These are phyloP conservation scores for Caenorhabditis angaria DNA, from an alignment of 2,888 invertebrate genomes.

Conservation along the genomic window DNA sequence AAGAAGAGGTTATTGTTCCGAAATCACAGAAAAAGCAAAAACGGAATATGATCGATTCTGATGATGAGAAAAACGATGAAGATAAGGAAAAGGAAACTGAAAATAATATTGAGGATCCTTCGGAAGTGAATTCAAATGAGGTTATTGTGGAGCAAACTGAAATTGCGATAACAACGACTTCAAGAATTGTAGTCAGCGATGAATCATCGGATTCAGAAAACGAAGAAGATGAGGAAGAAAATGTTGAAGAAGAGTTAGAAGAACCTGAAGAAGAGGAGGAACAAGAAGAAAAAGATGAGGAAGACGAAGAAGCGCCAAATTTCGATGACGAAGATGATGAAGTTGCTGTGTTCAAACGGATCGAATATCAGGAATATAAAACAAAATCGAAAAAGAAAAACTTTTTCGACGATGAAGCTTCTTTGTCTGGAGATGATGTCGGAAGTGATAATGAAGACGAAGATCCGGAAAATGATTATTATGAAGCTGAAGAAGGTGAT, in stretches of 20 bases:
- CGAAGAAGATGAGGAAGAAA: too few species aligned
- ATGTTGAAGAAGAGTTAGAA: constrained; percentile 19
- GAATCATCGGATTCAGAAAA: constrained; percentile 24
- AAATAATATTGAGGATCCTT: not conserved
- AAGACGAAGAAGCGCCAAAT: constrained; percentile 20
- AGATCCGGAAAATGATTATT: constrained; percentile 52
- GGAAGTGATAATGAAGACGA: constrained; percentile 62
- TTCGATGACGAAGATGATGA: constrained; percentile 56
- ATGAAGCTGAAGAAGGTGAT: constrained; percentile 61
- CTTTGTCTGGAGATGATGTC: constrained; percentile 67
- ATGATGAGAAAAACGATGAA: constrained; percentile 22
- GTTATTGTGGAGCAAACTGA: constrained; percentile 12
- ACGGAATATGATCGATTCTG: constrained; percentile 11
- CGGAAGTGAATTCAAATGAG: not conserved
- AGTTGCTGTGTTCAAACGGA: constrained; percentile 45
- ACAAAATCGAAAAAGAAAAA: constrained; percentile 45
- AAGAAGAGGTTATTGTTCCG: not conserved
- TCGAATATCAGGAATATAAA: constrained; percentile 41
- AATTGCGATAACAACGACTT: not conserved
- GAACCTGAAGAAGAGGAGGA: constrained; percentile 25
- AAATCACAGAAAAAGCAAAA: not conserved
- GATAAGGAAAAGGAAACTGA: constrained; percentile 1
- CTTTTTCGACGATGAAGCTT: constrained; percentile 68
- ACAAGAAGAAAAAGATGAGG: constrained; percentile 23
- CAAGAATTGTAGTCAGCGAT: constrained; percentile 11